These are phyloP conservation scores for Pseudanteris insignis DNA, from an alignment of 2,888 invertebrate species.

Conservation along the genomic window DNA sequence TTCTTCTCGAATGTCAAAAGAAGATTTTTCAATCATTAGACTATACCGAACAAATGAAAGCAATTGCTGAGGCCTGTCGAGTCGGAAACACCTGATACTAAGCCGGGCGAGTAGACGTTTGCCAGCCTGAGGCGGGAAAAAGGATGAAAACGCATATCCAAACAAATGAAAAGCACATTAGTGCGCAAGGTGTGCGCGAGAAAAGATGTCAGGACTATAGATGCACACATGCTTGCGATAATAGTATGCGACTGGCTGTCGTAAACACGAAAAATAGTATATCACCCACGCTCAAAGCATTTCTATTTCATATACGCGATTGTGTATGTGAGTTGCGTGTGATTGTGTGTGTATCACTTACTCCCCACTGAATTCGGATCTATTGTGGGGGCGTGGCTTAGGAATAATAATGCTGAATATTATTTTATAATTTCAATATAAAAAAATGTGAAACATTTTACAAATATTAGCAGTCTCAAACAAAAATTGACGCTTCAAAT, in stretches of 20 bases:
- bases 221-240: slow-evolving; percentile 9
- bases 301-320: not conserved
- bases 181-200: slow-evolving; percentile 25
- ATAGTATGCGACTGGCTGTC: slow-evolving; percentile 15
- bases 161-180: slow-evolving; percentile 37
- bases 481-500: no score
- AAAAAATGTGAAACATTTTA: no score
- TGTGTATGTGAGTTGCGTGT: not conserved
- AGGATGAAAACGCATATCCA: slow-evolving; percentile 25
- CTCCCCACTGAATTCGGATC: no score
- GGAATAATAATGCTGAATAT: no score
- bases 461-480: no score
- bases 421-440: no score
- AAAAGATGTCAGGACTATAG: slow-evolving; percentile 18
- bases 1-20: not conserved
- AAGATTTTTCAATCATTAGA: not conserved
- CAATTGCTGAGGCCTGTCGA: slow-evolving; percentile 13
- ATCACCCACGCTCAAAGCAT: slow-evolving; percentile 21
- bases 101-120: slow-evolving; percentile 9
- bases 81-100: slow-evolving; percentile 26
- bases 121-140: slow-evolving; percentile 12
- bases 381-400: no score
- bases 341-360: slow-evolving; percentile 4
- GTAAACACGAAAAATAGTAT: slow-evolving; percentile 17
- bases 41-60: slow-evolving; percentile 17